Conservation (phyloP, 2,113 vertebrate genomes). For the Alethe castanea region DNA sequence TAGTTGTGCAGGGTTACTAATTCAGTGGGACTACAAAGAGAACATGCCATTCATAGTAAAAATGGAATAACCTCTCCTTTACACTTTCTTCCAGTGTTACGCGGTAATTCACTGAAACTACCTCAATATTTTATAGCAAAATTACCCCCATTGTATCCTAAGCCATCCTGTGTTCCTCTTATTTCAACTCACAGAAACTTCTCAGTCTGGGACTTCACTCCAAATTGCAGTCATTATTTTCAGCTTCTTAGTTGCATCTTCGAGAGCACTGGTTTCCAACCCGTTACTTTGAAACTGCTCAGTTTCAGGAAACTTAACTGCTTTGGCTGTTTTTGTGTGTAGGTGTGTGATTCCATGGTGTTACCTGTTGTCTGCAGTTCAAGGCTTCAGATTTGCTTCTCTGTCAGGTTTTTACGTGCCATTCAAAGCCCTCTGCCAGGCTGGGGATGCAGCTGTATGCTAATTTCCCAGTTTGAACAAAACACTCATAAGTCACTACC, state of each 20-base stretch:
- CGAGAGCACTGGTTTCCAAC: neutral
- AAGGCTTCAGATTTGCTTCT: neutral
- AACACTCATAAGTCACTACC: neutral
- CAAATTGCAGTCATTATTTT: neutral
- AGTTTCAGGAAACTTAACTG: neutral
- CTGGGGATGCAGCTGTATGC: slow-evolving; percentile 42
- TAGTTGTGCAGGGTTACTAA: neutral
- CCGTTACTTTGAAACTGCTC: neutral
- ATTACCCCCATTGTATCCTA: neutral
- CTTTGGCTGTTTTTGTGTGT: neutral
- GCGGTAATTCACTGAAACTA: neutral
- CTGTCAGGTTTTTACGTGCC: neutral
- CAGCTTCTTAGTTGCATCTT: neutral
- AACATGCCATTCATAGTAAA: neutral
- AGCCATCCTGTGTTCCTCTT: neutral
- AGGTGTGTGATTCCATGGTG: neutral
- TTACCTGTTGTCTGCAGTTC: neutral
- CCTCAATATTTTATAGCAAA: neutral
- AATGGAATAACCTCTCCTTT: neutral
- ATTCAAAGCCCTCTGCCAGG: neutral
- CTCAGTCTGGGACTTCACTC: neutral
- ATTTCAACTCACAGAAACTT: neutral
- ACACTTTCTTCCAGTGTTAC: neutral
- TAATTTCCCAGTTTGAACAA: neutral
- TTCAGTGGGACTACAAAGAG: neutral